phyloP scores from a whole-genome alignment of 2,113 vertebrate species.

The Ornithorhynchus anatinus region DNA sequence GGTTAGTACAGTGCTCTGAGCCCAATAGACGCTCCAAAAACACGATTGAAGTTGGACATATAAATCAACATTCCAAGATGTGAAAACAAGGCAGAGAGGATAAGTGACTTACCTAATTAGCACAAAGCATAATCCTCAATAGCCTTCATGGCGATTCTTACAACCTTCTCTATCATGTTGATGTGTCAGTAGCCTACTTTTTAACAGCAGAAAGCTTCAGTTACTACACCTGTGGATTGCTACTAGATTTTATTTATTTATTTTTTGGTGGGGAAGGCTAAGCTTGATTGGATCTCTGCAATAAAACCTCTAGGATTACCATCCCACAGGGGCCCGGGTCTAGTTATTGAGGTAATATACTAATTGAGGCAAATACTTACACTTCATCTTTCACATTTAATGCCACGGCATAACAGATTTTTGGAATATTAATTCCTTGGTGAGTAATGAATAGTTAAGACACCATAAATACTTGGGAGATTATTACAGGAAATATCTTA shows the following conservation, averaged over 20 bases:
- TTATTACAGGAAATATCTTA: not conserved
- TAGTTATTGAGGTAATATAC: constrained; percentile 4
- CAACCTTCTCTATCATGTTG: not conserved
- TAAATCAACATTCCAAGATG: not conserved
- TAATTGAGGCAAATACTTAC: no score
- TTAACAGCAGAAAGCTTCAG: not conserved
- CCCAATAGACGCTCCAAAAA: no score
- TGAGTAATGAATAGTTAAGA: not conserved
- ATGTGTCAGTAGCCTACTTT: not conserved
- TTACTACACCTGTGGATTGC: not conserved
- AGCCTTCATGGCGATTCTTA: not conserved
- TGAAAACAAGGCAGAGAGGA: not conserved
- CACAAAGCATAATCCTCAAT: not conserved
- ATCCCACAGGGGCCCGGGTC: not conserved
- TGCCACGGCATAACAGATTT: not conserved
- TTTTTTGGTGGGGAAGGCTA: not conserved
- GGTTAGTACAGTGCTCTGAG: no score
- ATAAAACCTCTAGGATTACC: not conserved
- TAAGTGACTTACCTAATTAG: not conserved
- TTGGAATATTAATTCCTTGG: not conserved
- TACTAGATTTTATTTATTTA: not conserved
- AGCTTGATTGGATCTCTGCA: not conserved
- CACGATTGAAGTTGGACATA: no score
- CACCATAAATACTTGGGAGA: not conserved
- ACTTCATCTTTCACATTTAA: constrained; percentile 2